Evolutionary conservation across 1,140 invertebrate species (phyloP).

Genomic region (Hylaeus anthracinus): DNA sequence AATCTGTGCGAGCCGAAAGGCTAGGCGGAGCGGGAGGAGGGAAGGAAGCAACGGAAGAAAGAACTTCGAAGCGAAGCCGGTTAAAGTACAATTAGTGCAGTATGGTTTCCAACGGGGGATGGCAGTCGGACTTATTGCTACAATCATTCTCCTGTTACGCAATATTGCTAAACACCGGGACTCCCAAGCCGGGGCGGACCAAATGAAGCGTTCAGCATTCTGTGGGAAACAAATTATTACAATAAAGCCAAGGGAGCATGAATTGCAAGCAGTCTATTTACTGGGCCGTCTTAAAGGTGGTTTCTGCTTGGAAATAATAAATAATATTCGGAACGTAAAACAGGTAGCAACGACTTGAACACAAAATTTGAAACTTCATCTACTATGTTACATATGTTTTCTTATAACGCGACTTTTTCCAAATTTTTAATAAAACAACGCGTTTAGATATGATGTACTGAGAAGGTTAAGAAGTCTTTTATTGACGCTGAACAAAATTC

Average conservation of each 20-base stretch:
- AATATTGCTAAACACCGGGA: constrained; percentile 33
- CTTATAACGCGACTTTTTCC: too few relatives aligned
- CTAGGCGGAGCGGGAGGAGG: too few relatives aligned
- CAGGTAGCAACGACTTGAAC: too few relatives aligned
- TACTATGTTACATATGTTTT: too few relatives aligned
- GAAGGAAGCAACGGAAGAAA: background rate
- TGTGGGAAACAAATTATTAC: background rate
- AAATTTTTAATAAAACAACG: too few relatives aligned
- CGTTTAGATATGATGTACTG: too few relatives aligned
- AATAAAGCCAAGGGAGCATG: constrained; percentile 20
- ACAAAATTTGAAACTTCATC: too few relatives aligned
- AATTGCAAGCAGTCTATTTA: constrained; percentile 29
- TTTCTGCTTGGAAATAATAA: too few relatives aligned
- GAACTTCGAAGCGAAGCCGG: background rate
- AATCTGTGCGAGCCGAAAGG: background rate
- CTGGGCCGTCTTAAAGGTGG: too few relatives aligned
- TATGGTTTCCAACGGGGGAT: constrained; percentile 5
- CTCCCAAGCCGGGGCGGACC: background rate
- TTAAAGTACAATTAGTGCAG: constrained; percentile 47
- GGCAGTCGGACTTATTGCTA: constrained; percentile 24
- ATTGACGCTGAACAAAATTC: too few relatives aligned
- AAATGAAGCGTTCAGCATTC: constrained; percentile 13
- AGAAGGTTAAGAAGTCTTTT: too few relatives aligned
- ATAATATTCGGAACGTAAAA: too few relatives aligned
- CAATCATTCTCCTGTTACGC: constrained; percentile 43